Conservation (phyloP, 2,888 invertebrate genomes). For the Pseudolycoriella hygida region DNA sequence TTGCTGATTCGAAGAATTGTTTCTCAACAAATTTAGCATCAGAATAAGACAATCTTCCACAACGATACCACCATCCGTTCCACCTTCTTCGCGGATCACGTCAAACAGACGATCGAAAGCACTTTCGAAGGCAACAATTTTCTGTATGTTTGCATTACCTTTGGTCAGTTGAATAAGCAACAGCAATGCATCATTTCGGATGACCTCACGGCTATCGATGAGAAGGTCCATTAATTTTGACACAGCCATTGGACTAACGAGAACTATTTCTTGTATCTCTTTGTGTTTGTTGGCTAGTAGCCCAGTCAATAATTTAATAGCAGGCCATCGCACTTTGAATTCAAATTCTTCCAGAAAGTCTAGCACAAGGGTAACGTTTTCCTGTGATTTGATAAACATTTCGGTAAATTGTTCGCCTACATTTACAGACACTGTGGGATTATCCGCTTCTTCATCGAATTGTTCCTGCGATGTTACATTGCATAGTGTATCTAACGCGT, state of each 20-base stretch:
- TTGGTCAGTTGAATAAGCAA: constrained; percentile 79
- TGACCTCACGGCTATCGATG: constrained; percentile 84
- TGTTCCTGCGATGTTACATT: constrained; percentile 70
- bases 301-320: constrained; percentile 76
- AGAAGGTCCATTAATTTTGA: constrained; percentile 94
- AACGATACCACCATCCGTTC: constrained; percentile 89
- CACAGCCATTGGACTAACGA: constrained; percentile 90
- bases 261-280: constrained; percentile 72
- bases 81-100: constrained; percentile 81
- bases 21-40: constrained; percentile 81
- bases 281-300: constrained; percentile 70
- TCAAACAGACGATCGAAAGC: constrained; percentile 91
- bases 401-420: constrained; percentile 91
- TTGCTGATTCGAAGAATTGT: constrained; percentile 94
- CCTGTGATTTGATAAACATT: constrained; percentile 82
- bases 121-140: constrained; percentile 98
- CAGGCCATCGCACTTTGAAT: constrained; percentile 79
- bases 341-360: constrained; percentile 87
- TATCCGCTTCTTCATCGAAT: constrained; percentile 66
- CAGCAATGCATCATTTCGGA: constrained; percentile 84
- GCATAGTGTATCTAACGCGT: constrained; percentile 80
- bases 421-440: constrained; percentile 43
- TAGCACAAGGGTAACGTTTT: constrained; percentile 66
- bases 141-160: constrained; percentile 92
- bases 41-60: constrained; percentile 93